These are phyloP conservation scores for Sminthurinus aureus DNA, from an alignment of 2,888 invertebrate species.

Conservation along the genomic window DNA sequence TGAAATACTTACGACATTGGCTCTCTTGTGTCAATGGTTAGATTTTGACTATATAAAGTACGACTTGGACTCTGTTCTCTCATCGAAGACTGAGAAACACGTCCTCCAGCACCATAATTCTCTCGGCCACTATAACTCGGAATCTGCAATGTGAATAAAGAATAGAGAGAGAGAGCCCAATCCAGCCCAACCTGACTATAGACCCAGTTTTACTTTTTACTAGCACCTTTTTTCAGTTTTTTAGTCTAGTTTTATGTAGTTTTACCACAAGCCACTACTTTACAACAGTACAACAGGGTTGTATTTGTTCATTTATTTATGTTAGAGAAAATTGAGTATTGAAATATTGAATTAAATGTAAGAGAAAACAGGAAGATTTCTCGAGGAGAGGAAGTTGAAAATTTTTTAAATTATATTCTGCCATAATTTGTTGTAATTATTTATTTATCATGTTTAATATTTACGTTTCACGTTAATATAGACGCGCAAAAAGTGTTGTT, in stretches of 20 bases:
- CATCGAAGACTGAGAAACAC: slow-evolving; percentile 17
- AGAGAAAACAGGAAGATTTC: too few relatives aligned
- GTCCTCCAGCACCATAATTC: neutral
- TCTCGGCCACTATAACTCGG: slow-evolving; percentile 39
- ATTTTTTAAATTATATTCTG: too few relatives aligned
- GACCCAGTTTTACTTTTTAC: neutral
- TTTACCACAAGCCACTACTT: neutral
- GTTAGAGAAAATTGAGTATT: too few relatives aligned
- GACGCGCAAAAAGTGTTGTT: neutral
- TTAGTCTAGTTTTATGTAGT: neutral
- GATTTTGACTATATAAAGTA: slow-evolving; percentile 52
- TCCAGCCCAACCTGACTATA: slow-evolving; percentile 22
- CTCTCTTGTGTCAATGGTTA: slow-evolving; percentile 58
- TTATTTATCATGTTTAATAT: too few relatives aligned
- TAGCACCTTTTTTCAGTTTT: neutral
- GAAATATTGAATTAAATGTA: too few relatives aligned
- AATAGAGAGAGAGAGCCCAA: slow-evolving; percentile 21
- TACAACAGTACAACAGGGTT: too few relatives aligned
- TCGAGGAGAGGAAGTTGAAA: too few relatives aligned
- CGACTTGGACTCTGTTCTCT: slow-evolving; percentile 40
- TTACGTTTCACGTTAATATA: too few relatives aligned
- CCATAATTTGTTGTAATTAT: too few relatives aligned
- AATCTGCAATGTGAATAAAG: slow-evolving; percentile 43
- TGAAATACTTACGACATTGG: slow-evolving; percentile 54
- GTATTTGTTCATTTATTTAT: too few relatives aligned